A percentile compares a stretch with the other conserved stretches of the same genome.
These are phyloP conservation scores for Dastarcus helophoroides DNA, from an alignment of 2,888 invertebrate species.

Conservation along the genomic window DNA sequence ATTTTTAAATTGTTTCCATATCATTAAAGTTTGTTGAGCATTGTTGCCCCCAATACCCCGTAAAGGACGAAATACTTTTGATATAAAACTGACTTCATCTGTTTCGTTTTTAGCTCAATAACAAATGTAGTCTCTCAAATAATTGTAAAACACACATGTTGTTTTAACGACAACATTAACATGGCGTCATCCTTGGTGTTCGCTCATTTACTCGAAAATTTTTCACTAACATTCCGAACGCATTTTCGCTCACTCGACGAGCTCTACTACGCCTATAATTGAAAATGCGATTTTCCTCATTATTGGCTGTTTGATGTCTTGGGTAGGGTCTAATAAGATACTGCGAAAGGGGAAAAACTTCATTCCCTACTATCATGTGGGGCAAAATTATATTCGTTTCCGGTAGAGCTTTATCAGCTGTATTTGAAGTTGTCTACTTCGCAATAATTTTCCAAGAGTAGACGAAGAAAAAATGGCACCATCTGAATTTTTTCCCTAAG, in stretches of 20 bases:
- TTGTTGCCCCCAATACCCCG: no score
- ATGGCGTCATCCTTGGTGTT: no score
- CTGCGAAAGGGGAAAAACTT: not conserved
- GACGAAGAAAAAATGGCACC: not conserved
- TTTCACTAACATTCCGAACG: not conserved
- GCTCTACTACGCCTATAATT: constrained; percentile 1
- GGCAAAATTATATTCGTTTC: not conserved
- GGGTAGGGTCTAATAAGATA: not conserved
- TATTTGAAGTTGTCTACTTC: not conserved
- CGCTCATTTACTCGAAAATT: no score
- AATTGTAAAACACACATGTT: no score
- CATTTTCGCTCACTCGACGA: not conserved
- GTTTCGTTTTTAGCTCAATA: no score
- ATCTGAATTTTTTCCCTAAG: not conserved
- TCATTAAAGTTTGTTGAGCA: no score
- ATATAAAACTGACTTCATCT: no score
- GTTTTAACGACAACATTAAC: no score
- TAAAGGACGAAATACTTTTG: no score
- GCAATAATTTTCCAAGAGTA: not conserved
- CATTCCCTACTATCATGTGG: not conserved
- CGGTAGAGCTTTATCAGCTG: not conserved
- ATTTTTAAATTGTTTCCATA: no score
- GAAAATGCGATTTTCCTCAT: not conserved
- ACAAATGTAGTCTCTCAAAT: no score
- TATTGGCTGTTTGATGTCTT: not conserved